These are phyloP conservation scores for Hemistola chrysoprasaria DNA, from an alignment of 2,888 invertebrate genomes.

Conservation along the genomic window DNA sequence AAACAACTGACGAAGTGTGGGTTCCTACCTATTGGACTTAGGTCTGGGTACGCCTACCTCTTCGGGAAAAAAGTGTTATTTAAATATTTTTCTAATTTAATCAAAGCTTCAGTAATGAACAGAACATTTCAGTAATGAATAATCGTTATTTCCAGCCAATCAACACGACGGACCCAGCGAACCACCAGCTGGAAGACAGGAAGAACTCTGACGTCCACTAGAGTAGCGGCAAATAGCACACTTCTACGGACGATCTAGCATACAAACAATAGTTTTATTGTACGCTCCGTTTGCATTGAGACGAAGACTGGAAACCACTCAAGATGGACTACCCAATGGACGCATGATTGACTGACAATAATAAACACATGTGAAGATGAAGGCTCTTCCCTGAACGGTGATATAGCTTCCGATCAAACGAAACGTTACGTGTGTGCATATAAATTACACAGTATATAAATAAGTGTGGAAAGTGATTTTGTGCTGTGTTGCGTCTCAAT, in stretches of 20 bases:
- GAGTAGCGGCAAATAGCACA: constrained; percentile 64
- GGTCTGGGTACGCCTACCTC: no score
- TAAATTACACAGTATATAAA: constrained; percentile 25
- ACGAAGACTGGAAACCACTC: constrained; percentile 31
- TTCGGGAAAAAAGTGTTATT: no score
- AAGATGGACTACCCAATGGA: no score
- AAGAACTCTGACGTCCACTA: constrained; percentile 93
- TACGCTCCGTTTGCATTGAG: constrained; percentile 54
- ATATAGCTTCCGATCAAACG: constrained; percentile 9
- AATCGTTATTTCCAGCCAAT: constrained; percentile 83
- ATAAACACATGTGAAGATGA: constrained; percentile 1
- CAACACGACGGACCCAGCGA: constrained; percentile 92
- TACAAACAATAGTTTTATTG: constrained; percentile 76
- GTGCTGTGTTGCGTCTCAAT: constrained; percentile 34
- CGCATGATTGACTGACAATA: constrained; percentile 4
- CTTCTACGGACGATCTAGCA: constrained; percentile 40
- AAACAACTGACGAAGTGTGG: no score
- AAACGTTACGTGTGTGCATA: constrained; percentile 25
- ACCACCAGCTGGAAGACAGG: constrained; percentile 87
- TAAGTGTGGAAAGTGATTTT: constrained; percentile 33
- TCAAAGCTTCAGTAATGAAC: no score
- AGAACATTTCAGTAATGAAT: background rate
- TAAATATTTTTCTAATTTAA: no score
- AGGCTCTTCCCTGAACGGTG: no score
- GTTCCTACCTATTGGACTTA: no score